Evolutionary conservation across 2,113 vertebrate species (phyloP).

Genomic region (Mus musculus): DNA sequence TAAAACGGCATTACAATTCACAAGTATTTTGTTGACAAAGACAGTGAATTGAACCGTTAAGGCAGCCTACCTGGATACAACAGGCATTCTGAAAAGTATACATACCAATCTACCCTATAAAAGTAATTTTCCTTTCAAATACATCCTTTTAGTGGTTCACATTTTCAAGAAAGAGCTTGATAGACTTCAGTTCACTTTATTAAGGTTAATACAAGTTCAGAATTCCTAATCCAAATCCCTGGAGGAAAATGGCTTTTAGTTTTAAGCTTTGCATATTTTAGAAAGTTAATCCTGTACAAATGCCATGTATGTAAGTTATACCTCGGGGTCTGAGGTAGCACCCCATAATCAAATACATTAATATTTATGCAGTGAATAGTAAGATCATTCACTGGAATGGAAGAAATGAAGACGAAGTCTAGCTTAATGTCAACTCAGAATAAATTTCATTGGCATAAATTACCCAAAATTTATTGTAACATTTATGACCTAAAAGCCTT

Average conservation of each 20-base stretch:
- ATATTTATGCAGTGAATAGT: constrained; percentile 39
- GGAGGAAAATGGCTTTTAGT: constrained; percentile 27
- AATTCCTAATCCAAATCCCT: constrained; percentile 35
- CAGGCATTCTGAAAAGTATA: background rate
- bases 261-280: constrained; percentile 7
- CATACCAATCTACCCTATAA: background rate
- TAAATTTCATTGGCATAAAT: background rate
- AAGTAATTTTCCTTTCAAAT: constrained; percentile 44
- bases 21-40: background rate
- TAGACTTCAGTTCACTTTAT: constrained; percentile 36
- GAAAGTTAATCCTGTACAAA: background rate
- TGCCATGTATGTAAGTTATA: constrained; percentile 22
- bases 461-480: background rate
- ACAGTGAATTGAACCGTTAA: background rate
- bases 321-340: background rate
- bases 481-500: constrained; percentile 17
- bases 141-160: background rate
- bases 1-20: background rate
- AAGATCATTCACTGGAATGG: background rate
- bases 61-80: background rate
- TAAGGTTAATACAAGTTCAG: constrained; percentile 33
- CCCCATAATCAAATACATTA: background rate
- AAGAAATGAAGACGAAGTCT: constrained; percentile 10
- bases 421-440: background rate
- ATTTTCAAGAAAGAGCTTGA: background rate